Percentiles rank a stretch among this genome's conserved stretches.
Conservation (phyloP, 2,888 invertebrate species). For the Adelognathus sp. region DNA sequence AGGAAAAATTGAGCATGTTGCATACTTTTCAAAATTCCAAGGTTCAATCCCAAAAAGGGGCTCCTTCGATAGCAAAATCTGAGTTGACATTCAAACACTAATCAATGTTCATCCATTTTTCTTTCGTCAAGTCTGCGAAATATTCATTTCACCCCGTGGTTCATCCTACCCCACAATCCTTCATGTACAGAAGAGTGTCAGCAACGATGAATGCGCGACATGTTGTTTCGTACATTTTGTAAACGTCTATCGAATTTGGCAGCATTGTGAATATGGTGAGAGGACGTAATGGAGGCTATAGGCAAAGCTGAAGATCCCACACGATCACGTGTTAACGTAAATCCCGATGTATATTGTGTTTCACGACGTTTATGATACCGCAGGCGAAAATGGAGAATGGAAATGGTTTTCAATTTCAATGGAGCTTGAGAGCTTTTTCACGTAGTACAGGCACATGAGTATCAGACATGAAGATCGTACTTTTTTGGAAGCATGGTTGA, state of each 20-base stretch:
- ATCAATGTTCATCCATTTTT: too few species aligned
- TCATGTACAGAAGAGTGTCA: neutral
- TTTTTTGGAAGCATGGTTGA: neutral
- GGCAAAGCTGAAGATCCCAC: conserved; percentile 10
- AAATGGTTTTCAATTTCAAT: conserved; percentile 21
- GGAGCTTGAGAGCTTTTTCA: neutral
- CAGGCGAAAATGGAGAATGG: neutral
- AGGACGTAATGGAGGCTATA: neutral
- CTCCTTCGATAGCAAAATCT: too few species aligned
- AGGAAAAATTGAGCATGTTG: too few species aligned
- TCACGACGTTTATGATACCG: conserved; percentile 34
- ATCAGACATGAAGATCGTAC: neutral
- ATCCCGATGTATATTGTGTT: conserved; percentile 12
- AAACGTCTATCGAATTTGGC: conserved; percentile 2
- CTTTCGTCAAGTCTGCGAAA: too few species aligned
- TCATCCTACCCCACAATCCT: neutral
- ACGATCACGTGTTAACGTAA: conserved; percentile 6
- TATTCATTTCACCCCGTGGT: too few species aligned
- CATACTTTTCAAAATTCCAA: too few species aligned
- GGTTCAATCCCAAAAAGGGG: too few species aligned
- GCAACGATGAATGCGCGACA: neutral
- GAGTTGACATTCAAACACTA: too few species aligned
- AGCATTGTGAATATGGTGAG: neutral
- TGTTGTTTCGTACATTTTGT: conserved; percentile 8
- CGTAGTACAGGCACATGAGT: neutral